Base-by-base conservation (phyloP, 1,140 invertebrate species). In the Caerostris darwini region DNA sequence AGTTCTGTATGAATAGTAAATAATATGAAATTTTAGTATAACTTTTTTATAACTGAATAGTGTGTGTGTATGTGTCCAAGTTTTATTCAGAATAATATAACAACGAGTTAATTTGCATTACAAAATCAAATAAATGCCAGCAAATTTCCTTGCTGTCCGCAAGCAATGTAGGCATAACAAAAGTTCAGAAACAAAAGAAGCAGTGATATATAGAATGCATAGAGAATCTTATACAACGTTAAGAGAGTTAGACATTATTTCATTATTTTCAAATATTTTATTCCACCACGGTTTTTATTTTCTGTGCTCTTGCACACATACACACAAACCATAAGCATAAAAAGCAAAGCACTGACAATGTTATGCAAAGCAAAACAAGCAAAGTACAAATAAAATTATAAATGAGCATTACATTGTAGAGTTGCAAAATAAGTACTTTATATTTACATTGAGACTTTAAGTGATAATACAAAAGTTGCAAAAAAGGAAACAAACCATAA, bases 221-320 rank as follows among this genome's bases (percentile, higher is more conserved):
- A 91, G 71, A 91, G 50, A 91, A 92, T 54, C 34, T 69, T 83
- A 83, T 85, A 85, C 19, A 10, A 17, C 19, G 83, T 57, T 85
- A 85, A 58, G 56, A 19, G 58, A 59, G 71, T 77, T 77, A 77
- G 71, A 53, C 34, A 7, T 10, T n/a, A 71, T 71, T 71, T 34
- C 10, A 50, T 77, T 53, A 50, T 77, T 53, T 64, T 14, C 12
- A 64, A 7, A 85, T 85, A 12, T 17, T 88, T 88, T 54, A 64
- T 88, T 88, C 92, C 92, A 94, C 92, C 92, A 94, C 92, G 54
- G 86, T 94, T 94, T 94, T 61, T 59, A 58, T 94, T 94, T 93
- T 82, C 92, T 94, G 64, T 89, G 64, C 85, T 94, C 92, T 94
- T 94, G 92, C 85, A 88, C 92, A 94, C 92, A 94, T 94, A 94